Conservation (phyloP, 1,140 invertebrate genomes). For the Pogonomyrmex barbatus region DNA sequence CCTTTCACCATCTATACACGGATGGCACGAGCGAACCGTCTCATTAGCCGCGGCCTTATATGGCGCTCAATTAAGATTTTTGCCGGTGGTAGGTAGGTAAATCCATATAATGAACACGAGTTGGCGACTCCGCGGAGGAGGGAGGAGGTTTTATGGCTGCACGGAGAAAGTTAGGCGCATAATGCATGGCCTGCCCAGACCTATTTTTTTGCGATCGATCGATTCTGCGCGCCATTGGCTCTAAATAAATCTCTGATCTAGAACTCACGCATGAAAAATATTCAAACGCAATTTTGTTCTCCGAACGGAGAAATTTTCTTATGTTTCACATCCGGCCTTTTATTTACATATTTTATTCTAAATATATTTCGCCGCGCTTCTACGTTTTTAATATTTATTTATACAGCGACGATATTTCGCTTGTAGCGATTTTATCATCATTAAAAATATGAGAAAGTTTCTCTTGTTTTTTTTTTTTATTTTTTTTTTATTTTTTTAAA, state of each 20-base stretch:
- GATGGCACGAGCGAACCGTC: conserved; percentile 72
- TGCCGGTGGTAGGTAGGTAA: conserved; percentile 61
- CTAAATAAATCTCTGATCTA: neutral
- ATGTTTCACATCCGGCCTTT: neutral
- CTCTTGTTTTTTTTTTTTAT: neutral
- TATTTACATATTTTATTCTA: neutral
- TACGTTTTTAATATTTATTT: neutral
- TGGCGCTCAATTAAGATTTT: conserved; percentile 75
- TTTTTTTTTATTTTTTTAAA: neutral
- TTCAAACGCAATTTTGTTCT: neutral
- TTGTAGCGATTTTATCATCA: neutral
- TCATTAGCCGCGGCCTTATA: conserved; percentile 73
- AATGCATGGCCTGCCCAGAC: neutral
- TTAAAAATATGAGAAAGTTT: neutral
- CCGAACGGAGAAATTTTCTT: neutral
- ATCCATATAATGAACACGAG: conserved; percentile 69
- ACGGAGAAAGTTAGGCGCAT: conserved; percentile 48
- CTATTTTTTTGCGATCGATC: neutral
- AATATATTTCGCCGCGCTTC: neutral
- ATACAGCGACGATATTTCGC: neutral
- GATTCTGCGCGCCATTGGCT: neutral
- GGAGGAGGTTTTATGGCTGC: neutral
- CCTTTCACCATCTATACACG: conserved; percentile 72
- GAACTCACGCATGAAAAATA: neutral
- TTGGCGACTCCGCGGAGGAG: conserved; percentile 36